phyloP scores from a whole-genome alignment of 2,888 invertebrate genomes.

The Xanthorhoe spadicearia region DNA sequence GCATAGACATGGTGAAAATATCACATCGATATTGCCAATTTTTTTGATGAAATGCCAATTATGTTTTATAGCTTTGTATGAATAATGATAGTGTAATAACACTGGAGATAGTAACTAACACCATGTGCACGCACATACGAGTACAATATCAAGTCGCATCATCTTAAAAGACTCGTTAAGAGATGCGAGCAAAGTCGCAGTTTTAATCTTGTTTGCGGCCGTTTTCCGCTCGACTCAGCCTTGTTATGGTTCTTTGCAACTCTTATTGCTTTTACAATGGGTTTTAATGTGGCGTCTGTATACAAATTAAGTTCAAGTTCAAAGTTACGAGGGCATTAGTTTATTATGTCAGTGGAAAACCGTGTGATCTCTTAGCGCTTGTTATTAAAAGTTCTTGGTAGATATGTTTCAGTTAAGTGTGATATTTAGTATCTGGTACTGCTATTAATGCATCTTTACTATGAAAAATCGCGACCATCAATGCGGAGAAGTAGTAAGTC shows the following conservation, averaged over 20 bases:
- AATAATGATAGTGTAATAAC: not conserved
- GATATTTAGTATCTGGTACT: no score
- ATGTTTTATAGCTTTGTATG: no score
- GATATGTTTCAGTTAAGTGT: no score
- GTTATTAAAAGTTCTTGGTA: not conserved
- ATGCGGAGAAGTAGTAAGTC: no score
- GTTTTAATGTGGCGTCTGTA: not conserved
- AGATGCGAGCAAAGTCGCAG: constrained; percentile 31
- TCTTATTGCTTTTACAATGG: constrained; percentile 11
- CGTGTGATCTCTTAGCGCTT: not conserved
- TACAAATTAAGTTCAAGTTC: constrained; percentile 8
- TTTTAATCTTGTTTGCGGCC: constrained; percentile 41
- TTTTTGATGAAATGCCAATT: no score
- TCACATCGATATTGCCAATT: no score
- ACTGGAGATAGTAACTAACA: not conserved
- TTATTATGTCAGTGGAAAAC: not conserved
- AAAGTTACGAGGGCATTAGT: not conserved
- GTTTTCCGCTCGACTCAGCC: constrained; percentile 19
- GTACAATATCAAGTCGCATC: constrained; percentile 18
- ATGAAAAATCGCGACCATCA: no score
- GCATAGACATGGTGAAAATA: no score
- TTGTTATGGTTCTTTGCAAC: constrained; percentile 10
- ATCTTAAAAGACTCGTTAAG: constrained; percentile 39
- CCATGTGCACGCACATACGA: not conserved
- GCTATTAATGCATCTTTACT: no score